phyloP scores from a whole-genome alignment of 2,797 vertebrate species.

The Synaphobranchus kaupii region DNA sequence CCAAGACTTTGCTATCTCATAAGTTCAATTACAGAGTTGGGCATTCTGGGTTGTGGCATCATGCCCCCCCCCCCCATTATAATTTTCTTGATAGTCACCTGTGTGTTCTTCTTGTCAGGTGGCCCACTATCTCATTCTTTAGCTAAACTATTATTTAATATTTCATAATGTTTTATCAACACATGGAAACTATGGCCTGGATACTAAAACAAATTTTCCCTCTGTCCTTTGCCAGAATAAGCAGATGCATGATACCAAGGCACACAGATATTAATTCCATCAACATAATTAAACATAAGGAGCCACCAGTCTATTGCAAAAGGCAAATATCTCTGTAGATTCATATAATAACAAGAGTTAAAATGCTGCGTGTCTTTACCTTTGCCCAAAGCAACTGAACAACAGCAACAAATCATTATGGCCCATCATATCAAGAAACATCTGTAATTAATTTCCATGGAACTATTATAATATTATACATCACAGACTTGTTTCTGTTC shows the following conservation, averaged over 20 bases:
- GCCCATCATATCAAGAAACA: background rate
- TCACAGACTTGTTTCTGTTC: background rate
- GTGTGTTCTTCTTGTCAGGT: no score
- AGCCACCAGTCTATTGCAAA: background rate
- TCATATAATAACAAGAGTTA: background rate
- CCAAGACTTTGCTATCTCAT: background rate
- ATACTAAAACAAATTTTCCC: no score
- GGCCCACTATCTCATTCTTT: no score
- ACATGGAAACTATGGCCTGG: no score
- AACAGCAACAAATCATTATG: background rate
- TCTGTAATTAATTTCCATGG: background rate
- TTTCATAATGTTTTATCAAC: no score
- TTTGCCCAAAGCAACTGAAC: background rate
- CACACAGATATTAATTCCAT: background rate
- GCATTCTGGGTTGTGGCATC: no score
- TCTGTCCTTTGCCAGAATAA: no score
- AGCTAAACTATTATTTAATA: no score
- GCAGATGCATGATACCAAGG: no score
- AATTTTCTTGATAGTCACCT: no score
- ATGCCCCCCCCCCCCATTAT: no score
- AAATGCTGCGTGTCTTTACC: background rate
- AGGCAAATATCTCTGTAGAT: background rate
- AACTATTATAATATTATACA: background rate
- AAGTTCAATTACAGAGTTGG: no score
- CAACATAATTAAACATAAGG: background rate